Evolutionary conservation across 2,113 vertebrate species (phyloP), one percentile per base, ranked within the genome.

Genomic region (Pollachius pollachius): DNA sequence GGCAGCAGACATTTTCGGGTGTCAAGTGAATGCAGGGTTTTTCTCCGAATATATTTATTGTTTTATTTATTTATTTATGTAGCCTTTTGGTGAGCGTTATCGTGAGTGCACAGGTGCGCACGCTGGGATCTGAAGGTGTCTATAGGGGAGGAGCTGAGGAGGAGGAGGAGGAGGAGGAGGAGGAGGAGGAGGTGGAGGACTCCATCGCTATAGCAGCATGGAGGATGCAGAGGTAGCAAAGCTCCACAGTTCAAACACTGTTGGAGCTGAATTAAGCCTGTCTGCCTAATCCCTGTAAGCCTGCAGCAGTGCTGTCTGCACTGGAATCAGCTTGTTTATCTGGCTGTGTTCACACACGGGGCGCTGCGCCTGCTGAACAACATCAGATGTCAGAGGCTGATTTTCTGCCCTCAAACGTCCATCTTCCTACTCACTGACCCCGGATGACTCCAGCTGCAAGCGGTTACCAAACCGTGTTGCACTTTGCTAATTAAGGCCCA

Each of bases 221-320:
- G 62, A 74, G 68, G 71, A 68, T 80, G 77, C 70, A 66, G 79
- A 76, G 73, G 68, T 71, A 62, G 79, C 70, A 89, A 84, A 73
- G 77, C 82, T 57, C 54, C 63, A 85, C 72, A 82, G 87, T 88
- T 89, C 82, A 88, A 87, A 89, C 74, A 76, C 80, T 84, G 87
- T 80, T 84, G 68, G 84, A 86, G 81, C 84, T 82, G 87, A 89
- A 87, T 89, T 89, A 90, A 90, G 84, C 87, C 82, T 75, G 83
- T 71, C 84, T 81, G 82, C 85, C 73, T 91, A 89, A 91, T 90
- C 88, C 89, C 85, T 74, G 75, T 86, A 89, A 89, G 83, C 89
- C 88, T 72, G 77, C 83, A 76, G 83, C 84, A 78, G 85, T 78
- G 71, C 84, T 84, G 82, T 84, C 76, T 78, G 77, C 82, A 69